A percentile compares a stretch with the other conserved stretches of the same genome.
These are phyloP conservation scores for Aleiodes alternator DNA, from an alignment of 2,888 invertebrate genomes.

Conservation along the genomic window DNA sequence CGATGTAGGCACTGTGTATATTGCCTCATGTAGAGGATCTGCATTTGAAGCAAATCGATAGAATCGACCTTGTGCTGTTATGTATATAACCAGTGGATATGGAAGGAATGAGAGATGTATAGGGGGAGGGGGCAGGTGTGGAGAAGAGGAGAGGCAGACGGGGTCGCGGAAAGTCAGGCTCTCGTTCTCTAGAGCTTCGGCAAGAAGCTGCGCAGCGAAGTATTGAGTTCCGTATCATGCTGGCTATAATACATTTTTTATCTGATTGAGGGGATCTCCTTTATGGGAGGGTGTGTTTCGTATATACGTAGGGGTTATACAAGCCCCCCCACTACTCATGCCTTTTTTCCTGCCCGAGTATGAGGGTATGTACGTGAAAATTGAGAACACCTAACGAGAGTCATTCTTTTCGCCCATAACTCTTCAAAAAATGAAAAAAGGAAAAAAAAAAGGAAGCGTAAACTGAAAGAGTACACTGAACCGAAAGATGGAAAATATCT, in stretches of 20 bases:
- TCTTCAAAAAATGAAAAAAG: conserved; percentile 22
- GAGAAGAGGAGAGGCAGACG: conserved; percentile 31
- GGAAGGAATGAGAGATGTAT: conserved; percentile 27
- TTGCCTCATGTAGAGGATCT: conserved; percentile 50
- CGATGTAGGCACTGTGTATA: too few relatives aligned
- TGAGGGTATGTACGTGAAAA: conserved; percentile 55
- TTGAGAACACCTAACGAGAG: conserved; percentile 37
- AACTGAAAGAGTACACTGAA: conserved; percentile 1
- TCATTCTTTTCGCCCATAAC: conserved; percentile 38
- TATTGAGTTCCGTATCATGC: conserved; percentile 75
- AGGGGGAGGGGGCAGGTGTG: background rate
- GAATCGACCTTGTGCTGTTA: conserved; percentile 27
- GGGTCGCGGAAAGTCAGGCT: conserved; percentile 31
- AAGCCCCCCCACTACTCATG: conserved; percentile 28
- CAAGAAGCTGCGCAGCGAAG: conserved; percentile 64
- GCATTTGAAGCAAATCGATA: conserved; percentile 65
- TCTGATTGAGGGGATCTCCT: conserved; percentile 75
- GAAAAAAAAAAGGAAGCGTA: too few relatives aligned
- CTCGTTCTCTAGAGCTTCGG: conserved; percentile 47
- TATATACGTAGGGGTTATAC: conserved; percentile 56
- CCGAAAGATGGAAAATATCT: background rate
- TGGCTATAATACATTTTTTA: conserved; percentile 76
- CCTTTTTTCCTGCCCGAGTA: conserved; percentile 43
- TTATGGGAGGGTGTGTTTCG: conserved; percentile 71
- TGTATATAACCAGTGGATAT: conserved; percentile 24